These are phyloP conservation scores for Chlorodrepanis virens DNA, from an alignment of 2,113 vertebrate genomes.

Conservation along the genomic window DNA sequence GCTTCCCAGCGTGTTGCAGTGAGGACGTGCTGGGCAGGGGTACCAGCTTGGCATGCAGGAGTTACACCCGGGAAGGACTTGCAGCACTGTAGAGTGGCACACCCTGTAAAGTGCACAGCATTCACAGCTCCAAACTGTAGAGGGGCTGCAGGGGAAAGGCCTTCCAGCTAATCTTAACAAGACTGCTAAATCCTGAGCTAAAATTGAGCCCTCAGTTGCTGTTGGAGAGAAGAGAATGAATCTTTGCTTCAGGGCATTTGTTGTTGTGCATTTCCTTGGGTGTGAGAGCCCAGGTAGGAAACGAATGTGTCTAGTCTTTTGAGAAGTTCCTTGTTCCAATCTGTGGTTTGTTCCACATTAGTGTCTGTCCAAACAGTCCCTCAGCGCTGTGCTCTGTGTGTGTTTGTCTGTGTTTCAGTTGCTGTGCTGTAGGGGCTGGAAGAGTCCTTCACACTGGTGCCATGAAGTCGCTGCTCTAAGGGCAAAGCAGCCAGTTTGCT, in stretches of 20 bases:
- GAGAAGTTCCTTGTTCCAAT: background rate
- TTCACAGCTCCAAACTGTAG: background rate
- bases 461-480: background rate
- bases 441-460: background rate
- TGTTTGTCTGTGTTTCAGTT: background rate
- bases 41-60: background rate
- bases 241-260: slow-evolving; percentile 3
- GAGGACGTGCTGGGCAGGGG: background rate
- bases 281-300: background rate
- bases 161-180: background rate
- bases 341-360: background rate
- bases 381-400: background rate
- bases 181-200: background rate
- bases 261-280: background rate
- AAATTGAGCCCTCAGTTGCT: background rate
- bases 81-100: fast-evolving
- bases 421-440: background rate
- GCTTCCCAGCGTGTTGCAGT: background rate
- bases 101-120: background rate
- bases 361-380: background rate
- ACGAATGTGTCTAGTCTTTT: background rate
- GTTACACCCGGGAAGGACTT: background rate
- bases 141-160: background rate
- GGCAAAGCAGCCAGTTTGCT: background rate
- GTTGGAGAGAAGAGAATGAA: background rate